Base-by-base conservation (phyloP, 2,113 vertebrate genomes). In the Corythornis vintsioides region DNA sequence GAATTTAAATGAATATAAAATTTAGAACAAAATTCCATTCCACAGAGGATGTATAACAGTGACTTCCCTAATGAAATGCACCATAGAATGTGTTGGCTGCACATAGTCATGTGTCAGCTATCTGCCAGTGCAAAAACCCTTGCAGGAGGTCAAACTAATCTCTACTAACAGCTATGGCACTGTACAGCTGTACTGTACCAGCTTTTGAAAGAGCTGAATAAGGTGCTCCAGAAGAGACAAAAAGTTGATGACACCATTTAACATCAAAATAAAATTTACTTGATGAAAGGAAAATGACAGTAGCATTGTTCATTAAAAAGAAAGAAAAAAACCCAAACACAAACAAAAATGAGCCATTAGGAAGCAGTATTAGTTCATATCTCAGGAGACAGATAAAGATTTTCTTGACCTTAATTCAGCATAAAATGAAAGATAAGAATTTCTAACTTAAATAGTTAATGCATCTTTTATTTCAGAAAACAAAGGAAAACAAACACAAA, bases 21-120 rank as follows among this genome's bases (percentile, higher is more conserved):
- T 53, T 9, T n/a, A 22, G 50, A 72, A 59, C 47, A 55, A 25
- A 52, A 55, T 21, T 83, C 31, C 8, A 16, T 69, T 84, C 53
- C 31, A 47, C 35, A 71, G 24, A 67, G 28, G 38, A 67, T 25
- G 12, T 24, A 25, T 15, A 64, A 11, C 26, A 43, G 43, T 20
- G 33, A 53, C 17, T 48, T 59, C 48, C 29, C 38, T 21, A 48
- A 63, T 13, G 16, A 64, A 67, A 76, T 2, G 16, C 64, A 76
- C 8, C 5, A 0, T 38, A 55, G 47, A 56, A 88, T 3, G 7
- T 18, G 17, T 10, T 77, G 50, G 16, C 33, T 9, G 22, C 0
- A 0, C 47, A 67, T 9, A 59, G 24, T 8, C 10, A 20, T 0
- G 0, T 43, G 20, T 17, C 86, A 79, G 42, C 31, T 65, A 43